Base-by-base conservation (phyloP, 1,140 invertebrate species). In the Bombus picipes region DNA sequence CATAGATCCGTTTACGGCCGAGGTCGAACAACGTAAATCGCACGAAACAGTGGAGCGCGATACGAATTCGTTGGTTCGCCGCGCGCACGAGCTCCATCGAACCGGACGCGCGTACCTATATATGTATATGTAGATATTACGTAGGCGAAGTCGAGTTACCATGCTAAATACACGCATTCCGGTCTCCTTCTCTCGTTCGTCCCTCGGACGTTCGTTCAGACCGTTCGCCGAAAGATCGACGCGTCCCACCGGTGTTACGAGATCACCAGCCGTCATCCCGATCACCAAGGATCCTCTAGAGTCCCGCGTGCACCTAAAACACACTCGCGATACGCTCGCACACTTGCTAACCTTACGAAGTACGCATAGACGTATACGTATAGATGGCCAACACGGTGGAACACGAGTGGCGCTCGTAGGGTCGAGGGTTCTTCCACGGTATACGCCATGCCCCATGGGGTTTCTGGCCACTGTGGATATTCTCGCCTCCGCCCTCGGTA, bases 341-440 rank as follows among this genome's bases (percentile, higher is more conserved):
- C 87, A 87, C 59, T 39, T 25, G 53, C 53, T 62, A 34, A 66
- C 59, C 47, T 71, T 72, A 28, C 66, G 25, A 86, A 47, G 37
- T 43, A 57, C 25, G 39, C 68, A 28, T 28, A 65, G 28, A n/a
- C 34, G 37, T 77, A 32, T 41, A 39, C 74, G 66, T 79, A 34
- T 78, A 72, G 65, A 47, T 34, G 71, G 57, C 15, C 59, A 47
- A 65, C 80, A 82, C 66, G 72, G 83, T 53, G 78, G 37, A 82
- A 79, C 65, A 90, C 85, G 89, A 91, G 89, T 90, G 89, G 89
- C 81, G 86, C 89, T 91, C 87, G 89, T 83, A 82, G 89, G 87
- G 87, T 91, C 87, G 87, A 88, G 89, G 83, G 83, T 90, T 79
- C 88, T 90, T 86, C 39, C 78, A 83, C 82, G 82, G 53, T 71